Evolutionary conservation across 2,888 invertebrate species (phyloP), one percentile per base, ranked within the genome.

Genomic region (Ophion obscuratus): DNA sequence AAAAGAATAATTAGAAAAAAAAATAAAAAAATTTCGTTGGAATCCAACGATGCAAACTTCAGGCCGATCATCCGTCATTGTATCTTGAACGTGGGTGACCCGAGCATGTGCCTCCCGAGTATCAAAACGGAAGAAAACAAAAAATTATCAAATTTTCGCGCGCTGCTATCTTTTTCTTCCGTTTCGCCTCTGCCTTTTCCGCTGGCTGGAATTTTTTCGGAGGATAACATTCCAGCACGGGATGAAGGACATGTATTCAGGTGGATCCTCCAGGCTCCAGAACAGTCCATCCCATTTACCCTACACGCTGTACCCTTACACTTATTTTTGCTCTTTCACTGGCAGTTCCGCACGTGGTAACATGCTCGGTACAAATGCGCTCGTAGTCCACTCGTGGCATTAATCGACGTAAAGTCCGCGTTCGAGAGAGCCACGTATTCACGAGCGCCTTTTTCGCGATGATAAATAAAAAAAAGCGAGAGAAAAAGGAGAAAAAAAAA

Each of bases 111-210:
- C 20, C 62, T 68, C 57, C 17, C 14, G 61, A 31, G 66, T 57
- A n/a, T 24, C 61, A 70, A 27, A 64, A 64, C 62, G 20, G 27
- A 67, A 85, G 64, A 81, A 81, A 24, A 24, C 24, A 24, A 24
- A 24, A 24, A 24, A 24, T 85, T 83, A 83, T 78, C 81, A 78
- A 85, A 87, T 76, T 83, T 20, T 40, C 57, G 44, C 3, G 67
- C 57, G 57, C 14, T 4, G 24, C 61, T 27, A 62, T 44, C 27
- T 74, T 27, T 57, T 24, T 44, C 2, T 24, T 20, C 14, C 7
- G 24, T 61, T 24, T 20, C 61, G 7, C 20, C 68, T 68, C 68
- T 17, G 64, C 9, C 7, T 36, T 36, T 36, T 36, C 36, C 6
- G 5, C 36, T 36, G 36, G 36, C 53, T n/a, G n/a, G 31, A 27